Conservation (phyloP, 2,888 invertebrate species). For the Archips xylosteana region DNA sequence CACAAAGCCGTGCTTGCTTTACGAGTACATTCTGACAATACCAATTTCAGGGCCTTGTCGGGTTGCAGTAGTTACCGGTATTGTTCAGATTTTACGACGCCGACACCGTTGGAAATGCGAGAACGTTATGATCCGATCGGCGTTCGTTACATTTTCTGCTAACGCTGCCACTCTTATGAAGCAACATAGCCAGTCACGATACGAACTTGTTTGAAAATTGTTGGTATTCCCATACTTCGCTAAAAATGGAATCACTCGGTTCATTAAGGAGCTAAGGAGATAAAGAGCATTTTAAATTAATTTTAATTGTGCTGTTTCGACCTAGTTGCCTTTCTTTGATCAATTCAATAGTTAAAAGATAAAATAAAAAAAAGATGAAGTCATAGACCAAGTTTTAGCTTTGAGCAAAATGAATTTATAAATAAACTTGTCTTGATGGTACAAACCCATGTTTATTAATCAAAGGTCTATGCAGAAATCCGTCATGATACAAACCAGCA, state of each 20-base stretch:
- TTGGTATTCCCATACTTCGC: too few relatives aligned
- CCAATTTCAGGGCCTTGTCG: slow-evolving; percentile 71
- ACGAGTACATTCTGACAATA: slow-evolving; percentile 73
- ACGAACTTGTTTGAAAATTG: neutral
- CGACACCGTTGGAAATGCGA: slow-evolving; percentile 53
- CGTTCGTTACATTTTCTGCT: slow-evolving; percentile 38
- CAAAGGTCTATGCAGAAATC: slow-evolving; percentile 70
- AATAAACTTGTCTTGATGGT: slow-evolving; percentile 37
- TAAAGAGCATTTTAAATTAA: too few relatives aligned
- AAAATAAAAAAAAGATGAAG: neutral
- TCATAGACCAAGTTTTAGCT: neutral
- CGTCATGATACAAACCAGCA: slow-evolving; percentile 79
- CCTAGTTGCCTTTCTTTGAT: too few relatives aligned
- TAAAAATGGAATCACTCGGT: too few relatives aligned
- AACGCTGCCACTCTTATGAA: slow-evolving; percentile 23
- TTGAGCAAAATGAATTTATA: neutral
- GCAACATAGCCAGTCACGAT: slow-evolving; percentile 8
- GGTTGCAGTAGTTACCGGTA: slow-evolving; percentile 68
- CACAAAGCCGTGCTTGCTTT: slow-evolving; percentile 70
- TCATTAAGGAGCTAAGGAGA: too few relatives aligned
- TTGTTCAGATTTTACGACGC: slow-evolving; percentile 70
- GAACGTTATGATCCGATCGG: slow-evolving; percentile 50
- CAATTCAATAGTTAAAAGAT: neutral
- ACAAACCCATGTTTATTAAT: slow-evolving; percentile 46
- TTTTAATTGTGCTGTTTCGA: too few relatives aligned